Percentiles rank a stretch among this genome's conserved stretches.
These are phyloP conservation scores for Sturnus vulgaris DNA, from an alignment of 2,113 vertebrate species.

Conservation along the genomic window DNA sequence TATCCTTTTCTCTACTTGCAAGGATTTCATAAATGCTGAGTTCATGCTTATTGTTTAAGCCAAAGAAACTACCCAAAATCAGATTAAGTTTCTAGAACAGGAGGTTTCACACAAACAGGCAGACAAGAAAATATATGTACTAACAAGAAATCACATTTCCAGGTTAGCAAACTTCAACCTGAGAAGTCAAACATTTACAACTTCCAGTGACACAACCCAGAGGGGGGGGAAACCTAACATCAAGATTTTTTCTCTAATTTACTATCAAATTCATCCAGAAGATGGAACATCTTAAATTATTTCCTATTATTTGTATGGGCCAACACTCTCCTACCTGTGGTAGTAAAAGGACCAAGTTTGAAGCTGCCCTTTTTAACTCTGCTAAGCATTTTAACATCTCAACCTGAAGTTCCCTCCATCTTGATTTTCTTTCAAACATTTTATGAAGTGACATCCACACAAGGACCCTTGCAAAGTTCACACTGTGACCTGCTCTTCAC, in stretches of 20 bases:
- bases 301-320: background rate
- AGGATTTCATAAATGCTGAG: background rate
- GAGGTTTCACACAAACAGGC: background rate
- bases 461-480: background rate
- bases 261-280: background rate
- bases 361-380: background rate
- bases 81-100: background rate
- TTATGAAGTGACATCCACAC: background rate
- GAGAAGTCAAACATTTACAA: background rate
- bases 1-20: background rate
- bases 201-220: background rate
- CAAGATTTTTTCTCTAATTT: rapidly evolving
- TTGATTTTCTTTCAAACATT: background rate
- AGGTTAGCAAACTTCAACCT: background rate
- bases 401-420: background rate
- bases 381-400: background rate
- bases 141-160: background rate
- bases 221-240: rapidly evolving
- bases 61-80: background rate
- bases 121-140: background rate
- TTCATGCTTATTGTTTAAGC: background rate
- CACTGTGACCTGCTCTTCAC: background rate
- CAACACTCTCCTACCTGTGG: background rate
- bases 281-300: background rate
- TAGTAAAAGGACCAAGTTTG: background rate